A percentile compares a stretch with the other conserved stretches of the same genome.
These are phyloP conservation scores for Petrocephalus microphthalmus DNA, from an alignment of 2,113 vertebrate species.

Conservation along the genomic window DNA sequence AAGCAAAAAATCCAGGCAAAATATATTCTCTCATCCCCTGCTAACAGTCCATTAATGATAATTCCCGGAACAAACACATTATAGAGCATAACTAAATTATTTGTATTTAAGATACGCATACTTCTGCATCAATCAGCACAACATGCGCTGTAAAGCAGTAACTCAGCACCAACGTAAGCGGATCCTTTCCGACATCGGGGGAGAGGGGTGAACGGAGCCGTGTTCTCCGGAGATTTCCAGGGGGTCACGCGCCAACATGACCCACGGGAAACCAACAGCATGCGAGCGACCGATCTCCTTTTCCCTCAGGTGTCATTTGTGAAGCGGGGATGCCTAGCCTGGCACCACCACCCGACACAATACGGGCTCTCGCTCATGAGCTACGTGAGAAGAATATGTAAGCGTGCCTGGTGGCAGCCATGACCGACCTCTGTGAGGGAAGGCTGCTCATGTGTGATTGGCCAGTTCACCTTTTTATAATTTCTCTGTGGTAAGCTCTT, in stretches of 20 bases:
- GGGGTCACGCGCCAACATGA: not conserved
- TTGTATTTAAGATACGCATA: not conserved
- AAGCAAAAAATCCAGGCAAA: not conserved
- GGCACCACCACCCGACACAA: not conserved
- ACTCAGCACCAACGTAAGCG: not conserved
- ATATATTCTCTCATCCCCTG: not conserved
- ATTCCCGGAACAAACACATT: not conserved
- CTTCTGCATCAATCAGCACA: not conserved
- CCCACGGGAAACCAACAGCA: not conserved
- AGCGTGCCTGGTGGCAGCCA: not conserved
- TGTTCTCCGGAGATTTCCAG: not conserved
- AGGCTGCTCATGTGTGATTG: not conserved
- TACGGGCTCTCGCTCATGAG: not conserved
- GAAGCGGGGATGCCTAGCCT: not conserved
- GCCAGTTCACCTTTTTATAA: not conserved
- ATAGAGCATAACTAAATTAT: not conserved
- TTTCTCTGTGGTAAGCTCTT: not conserved
- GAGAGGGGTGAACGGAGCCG: not conserved
- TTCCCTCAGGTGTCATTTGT: not conserved
- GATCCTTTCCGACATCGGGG: not conserved
- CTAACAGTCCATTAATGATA: not conserved
- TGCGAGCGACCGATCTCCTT: not conserved
- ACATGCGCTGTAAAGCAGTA: not conserved
- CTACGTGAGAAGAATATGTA: not conserved
- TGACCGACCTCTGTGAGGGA: not conserved